Percentiles rank a stretch among this genome's conserved stretches.
Conservation (phyloP, 1,140 invertebrate genomes). For the Pentalonia nigronervosa region DNA sequence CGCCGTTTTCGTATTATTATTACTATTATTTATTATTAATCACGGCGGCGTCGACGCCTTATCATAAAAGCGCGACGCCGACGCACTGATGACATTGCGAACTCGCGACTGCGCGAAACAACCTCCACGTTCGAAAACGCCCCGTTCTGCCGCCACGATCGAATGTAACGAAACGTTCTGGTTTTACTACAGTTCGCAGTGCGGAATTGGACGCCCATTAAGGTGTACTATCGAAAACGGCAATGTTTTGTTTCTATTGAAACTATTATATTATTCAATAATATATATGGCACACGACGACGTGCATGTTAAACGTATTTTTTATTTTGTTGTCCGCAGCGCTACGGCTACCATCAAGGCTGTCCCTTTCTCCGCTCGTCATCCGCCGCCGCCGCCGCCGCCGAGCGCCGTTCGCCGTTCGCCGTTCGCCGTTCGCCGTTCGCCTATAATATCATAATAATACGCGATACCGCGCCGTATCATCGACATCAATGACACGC, state of each 20-base stretch:
- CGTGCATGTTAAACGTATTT: not conserved
- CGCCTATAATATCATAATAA: not conserved
- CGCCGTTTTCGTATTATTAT: not conserved
- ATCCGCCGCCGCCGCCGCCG: not conserved
- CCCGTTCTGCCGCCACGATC: not conserved
- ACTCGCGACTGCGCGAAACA: conserved; percentile 18
- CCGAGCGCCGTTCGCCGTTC: no score
- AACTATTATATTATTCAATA: not conserved
- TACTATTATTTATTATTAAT: not conserved
- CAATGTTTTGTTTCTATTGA: not conserved
- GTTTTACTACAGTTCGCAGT: not conserved
- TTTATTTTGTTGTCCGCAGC: not conserved
- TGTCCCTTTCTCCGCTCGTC: not conserved
- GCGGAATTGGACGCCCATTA: not conserved
- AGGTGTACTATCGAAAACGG: not conserved
- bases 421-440: no score
- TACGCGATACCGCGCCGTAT: not conserved
- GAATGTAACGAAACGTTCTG: not conserved
- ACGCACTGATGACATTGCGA: not conserved
- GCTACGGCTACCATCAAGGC: not conserved
- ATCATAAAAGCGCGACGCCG: not conserved
- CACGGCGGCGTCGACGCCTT: not conserved
- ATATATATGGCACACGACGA: not conserved
- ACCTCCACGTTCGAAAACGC: conserved; percentile 31
- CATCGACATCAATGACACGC: conserved; percentile 14